A percentile compares a stretch with the other conserved stretches of the same genome.
These are phyloP conservation scores for Trididemnum miniatum DNA, from an alignment of 23 tunicate species.

Conservation along the genomic window DNA sequence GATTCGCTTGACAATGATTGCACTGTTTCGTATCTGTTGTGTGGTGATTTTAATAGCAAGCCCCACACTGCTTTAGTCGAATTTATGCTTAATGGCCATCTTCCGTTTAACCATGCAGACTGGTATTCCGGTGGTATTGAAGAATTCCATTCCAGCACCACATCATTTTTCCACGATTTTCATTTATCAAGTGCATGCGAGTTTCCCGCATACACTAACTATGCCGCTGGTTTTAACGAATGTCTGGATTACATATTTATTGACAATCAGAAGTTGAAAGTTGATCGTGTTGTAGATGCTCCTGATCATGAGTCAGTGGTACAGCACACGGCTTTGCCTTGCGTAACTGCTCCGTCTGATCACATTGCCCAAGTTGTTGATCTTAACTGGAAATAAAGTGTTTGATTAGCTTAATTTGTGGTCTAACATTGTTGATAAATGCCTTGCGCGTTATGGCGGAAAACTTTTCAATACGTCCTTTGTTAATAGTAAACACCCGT, in stretches of 20 bases:
- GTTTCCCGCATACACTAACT: conserved; percentile 72
- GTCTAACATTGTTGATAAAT: no score
- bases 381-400: conserved; percentile 44
- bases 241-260: conserved; percentile 85
- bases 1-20: not conserved
- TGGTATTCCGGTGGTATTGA: conserved; percentile 72
- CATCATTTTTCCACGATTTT: conserved; percentile 38
- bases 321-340: conserved; percentile 67
- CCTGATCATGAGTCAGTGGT: conserved; percentile 73
- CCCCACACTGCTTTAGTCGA: conserved; percentile 62
- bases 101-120: conserved; percentile 81
- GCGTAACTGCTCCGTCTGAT: conserved; percentile 69
- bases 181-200: conserved; percentile 60
- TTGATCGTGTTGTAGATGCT: conserved; percentile 60
- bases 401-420: no score
- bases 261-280: conserved; percentile 31
- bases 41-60: conserved; percentile 87
- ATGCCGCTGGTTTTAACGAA: conserved; percentile 69
- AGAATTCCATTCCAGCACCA: conserved; percentile 1
- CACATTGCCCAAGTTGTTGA: conserved; percentile 98
- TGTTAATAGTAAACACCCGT: no score
- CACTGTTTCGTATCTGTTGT: conserved; percentile 40
- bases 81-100: conserved; percentile 38
- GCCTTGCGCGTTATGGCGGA: no score
- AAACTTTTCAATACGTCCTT: no score